Evolutionary conservation across 1,140 invertebrate genomes (phyloP).

Genomic region (honey bee (Apis mellifera)): Amel_HAv3.1 CM009937.2:11538001-11538500

Average conservation of each 20-base stretch:
- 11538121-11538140: conserved; percentile 32
- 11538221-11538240: neutral
- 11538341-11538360: conserved; percentile 61
- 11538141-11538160: neutral
- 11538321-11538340: conserved; percentile 57
- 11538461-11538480: conserved; percentile 19
- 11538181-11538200: neutral
- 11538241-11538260: conserved; percentile 34
- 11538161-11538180: neutral
- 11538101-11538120: conserved; percentile 44
- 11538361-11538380: conserved; percentile 55
- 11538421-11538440: neutral
- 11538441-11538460: conserved; percentile 10
- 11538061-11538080: neutral
- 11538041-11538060: conserved; percentile 29
- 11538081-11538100: neutral
- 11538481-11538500: neutral
- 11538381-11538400: neutral
- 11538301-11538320: conserved; percentile 50
- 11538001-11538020: conserved; percentile 47
- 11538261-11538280: conserved; percentile 42
- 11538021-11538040: conserved; percentile 33
- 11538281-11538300: conserved; percentile 53
- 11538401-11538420: conserved; percentile 42
- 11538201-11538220: neutral